phyloP scores from a whole-genome alignment of 2,888 invertebrate genomes.

The Nemotelus nigrinus region DNA sequence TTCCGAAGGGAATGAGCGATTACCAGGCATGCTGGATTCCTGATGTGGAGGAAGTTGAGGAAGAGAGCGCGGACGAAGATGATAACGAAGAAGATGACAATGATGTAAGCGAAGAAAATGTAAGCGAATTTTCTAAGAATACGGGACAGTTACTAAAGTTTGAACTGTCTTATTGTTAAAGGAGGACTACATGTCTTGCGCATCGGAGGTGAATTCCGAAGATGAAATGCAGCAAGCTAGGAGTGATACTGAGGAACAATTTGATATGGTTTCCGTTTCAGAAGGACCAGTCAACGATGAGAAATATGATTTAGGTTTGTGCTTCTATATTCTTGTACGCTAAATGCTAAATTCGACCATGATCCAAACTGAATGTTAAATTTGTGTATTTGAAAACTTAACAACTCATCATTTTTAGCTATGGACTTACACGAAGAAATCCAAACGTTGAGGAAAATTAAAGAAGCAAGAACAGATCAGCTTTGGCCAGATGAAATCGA shows the following conservation, averaged over 20 bases:
- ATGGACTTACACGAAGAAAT: slow-evolving; percentile 83
- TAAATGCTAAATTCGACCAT: neutral
- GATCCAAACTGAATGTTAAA: neutral
- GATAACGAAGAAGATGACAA: slow-evolving; percentile 65
- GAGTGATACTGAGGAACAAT: slow-evolving; percentile 72
- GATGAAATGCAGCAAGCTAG: slow-evolving; percentile 66
- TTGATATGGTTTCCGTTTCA: slow-evolving; percentile 75
- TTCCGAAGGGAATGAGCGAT: slow-evolving; percentile 95
- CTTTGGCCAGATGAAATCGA: slow-evolving; percentile 98
- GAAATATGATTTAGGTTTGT: slow-evolving; percentile 71
- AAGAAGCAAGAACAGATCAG: slow-evolving; percentile 77
- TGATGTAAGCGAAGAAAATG: slow-evolving; percentile 45
- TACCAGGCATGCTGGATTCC: slow-evolving; percentile 97
- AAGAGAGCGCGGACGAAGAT: slow-evolving; percentile 66
- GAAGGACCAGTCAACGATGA: slow-evolving; percentile 74
- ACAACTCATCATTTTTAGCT: slow-evolving; percentile 54
- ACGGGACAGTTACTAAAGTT: neutral
- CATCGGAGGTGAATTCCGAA: slow-evolving; percentile 59
- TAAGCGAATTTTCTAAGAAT: neutral
- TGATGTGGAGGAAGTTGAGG: slow-evolving; percentile 73
- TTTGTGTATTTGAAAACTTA: no score
- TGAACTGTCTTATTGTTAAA: slow-evolving; percentile 50
- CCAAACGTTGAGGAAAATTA: slow-evolving; percentile 77
- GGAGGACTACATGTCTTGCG: slow-evolving; percentile 64
- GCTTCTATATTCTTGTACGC: no score